These are phyloP conservation scores for Drosophila neutralis DNA, from an alignment of 2,888 invertebrate species.

Conservation along the genomic window DNA sequence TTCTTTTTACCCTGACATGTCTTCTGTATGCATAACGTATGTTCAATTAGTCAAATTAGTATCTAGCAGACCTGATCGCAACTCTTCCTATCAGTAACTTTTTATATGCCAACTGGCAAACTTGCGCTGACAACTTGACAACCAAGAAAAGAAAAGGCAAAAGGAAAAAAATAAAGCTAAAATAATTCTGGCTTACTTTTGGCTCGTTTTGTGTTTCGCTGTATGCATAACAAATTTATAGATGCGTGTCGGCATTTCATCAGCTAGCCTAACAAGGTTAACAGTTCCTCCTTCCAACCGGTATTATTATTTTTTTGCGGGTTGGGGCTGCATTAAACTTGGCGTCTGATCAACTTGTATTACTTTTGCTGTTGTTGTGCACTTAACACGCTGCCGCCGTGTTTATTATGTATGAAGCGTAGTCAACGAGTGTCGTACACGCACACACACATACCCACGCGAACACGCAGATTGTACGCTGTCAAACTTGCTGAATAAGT, in stretches of 20 bases:
- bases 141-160: slow-evolving; percentile 10
- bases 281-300: slow-evolving; percentile 14
- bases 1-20: background rate
- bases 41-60: slow-evolving; percentile 16
- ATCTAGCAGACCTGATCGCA: slow-evolving; percentile 32
- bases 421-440: slow-evolving; percentile 64
- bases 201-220: slow-evolving; percentile 22
- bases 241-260: slow-evolving; percentile 61
- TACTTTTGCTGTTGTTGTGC: slow-evolving; percentile 39
- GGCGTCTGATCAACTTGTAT: slow-evolving; percentile 54
- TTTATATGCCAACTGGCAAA: slow-evolving; percentile 40
- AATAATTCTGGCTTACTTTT: slow-evolving; percentile 37
- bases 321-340: slow-evolving; percentile 22
- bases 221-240: slow-evolving; percentile 67
- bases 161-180: slow-evolving; percentile 30
- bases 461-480: slow-evolving; percentile 15
- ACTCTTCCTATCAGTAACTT: slow-evolving; percentile 24
- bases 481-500: slow-evolving; percentile 76
- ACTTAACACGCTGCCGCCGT: slow-evolving; percentile 71
- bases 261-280: slow-evolving; percentile 56
- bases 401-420: slow-evolving; percentile 78
- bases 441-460: slow-evolving; percentile 42
- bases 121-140: slow-evolving; percentile 54
- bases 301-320: slow-evolving; percentile 1
- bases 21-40: background rate